Conservation (phyloP, 2,888 invertebrate species). For the Papilio gigon region DNA sequence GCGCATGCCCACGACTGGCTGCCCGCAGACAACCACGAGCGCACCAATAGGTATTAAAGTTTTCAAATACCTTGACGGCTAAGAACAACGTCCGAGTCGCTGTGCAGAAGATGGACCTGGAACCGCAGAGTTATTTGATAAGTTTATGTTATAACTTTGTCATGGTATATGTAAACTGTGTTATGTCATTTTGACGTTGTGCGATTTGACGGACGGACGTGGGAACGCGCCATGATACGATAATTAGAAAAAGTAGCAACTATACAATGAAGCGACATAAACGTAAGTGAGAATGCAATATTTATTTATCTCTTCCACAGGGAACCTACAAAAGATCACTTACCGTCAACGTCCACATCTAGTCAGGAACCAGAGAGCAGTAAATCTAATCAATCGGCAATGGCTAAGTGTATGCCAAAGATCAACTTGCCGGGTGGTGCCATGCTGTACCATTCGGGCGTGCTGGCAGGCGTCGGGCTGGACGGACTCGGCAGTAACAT, state of each 20-base stretch:
- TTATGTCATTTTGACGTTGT: too few relatives aligned
- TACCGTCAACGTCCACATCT: constrained; percentile 69
- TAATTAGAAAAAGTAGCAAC: too few relatives aligned
- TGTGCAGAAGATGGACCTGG: too few relatives aligned
- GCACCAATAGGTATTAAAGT: constrained; percentile 62
- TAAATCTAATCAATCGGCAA: constrained; percentile 59
- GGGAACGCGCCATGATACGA: too few relatives aligned
- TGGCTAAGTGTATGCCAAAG: constrained; percentile 71
- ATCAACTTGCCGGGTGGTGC: constrained; percentile 76
- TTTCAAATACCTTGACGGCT: too few relatives aligned
- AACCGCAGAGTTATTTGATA: too few relatives aligned
- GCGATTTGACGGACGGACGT: too few relatives aligned
- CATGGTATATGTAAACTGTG: too few relatives aligned
- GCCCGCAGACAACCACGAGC: constrained; percentile 55
- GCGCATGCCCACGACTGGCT: constrained; percentile 65
- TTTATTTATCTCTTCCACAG: constrained; percentile 49
- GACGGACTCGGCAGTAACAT: constrained; percentile 71
- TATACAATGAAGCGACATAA: too few relatives aligned
- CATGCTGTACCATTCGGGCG: constrained; percentile 72
- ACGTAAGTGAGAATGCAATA: not conserved
- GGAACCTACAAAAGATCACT: constrained; percentile 61
- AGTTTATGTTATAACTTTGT: too few relatives aligned
- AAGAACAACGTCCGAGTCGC: too few relatives aligned
- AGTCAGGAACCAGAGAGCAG: constrained; percentile 72
- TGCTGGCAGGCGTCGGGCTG: constrained; percentile 62